phyloP scores from a whole-genome alignment of 2,113 vertebrate species.

The Azemiops feae region DNA sequence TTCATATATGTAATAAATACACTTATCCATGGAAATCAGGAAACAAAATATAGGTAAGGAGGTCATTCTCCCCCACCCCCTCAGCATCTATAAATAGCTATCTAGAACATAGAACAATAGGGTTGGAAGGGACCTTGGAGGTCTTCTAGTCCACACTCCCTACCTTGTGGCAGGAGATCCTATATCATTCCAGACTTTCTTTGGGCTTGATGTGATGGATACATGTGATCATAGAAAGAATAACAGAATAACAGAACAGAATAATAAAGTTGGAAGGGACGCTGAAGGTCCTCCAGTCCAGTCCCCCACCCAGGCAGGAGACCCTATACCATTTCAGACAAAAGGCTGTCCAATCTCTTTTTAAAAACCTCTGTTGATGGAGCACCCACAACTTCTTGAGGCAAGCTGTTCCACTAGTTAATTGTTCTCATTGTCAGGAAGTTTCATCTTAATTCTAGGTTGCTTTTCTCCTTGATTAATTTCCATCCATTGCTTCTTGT shows the following conservation, averaged over 20 bases:
- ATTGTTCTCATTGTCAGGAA: neutral
- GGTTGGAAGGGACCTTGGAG: neutral
- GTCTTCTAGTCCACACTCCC: neutral
- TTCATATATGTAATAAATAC: slow-evolving; percentile 5
- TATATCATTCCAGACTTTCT: neutral
- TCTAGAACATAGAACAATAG: neutral
- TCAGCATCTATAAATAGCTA: neutral
- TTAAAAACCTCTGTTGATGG: neutral
- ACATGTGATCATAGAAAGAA: neutral
- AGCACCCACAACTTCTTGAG: neutral
- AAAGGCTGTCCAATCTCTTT: neutral
- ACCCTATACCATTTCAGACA: neutral
- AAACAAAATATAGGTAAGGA: neutral
- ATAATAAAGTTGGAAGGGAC: neutral
- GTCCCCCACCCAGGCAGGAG: neutral
- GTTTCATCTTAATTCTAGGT: neutral
- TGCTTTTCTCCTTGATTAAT: neutral
- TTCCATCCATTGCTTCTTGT: neutral
- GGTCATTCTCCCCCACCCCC: neutral
- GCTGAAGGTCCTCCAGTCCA: neutral
- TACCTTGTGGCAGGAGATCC: neutral
- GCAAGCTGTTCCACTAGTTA: neutral
- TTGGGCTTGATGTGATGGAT: neutral
- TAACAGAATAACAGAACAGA: neutral
- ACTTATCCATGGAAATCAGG: neutral